Base-by-base conservation (phyloP, 2,888 invertebrate genomes). In the Rhaphigaster nebulosa region DNA sequence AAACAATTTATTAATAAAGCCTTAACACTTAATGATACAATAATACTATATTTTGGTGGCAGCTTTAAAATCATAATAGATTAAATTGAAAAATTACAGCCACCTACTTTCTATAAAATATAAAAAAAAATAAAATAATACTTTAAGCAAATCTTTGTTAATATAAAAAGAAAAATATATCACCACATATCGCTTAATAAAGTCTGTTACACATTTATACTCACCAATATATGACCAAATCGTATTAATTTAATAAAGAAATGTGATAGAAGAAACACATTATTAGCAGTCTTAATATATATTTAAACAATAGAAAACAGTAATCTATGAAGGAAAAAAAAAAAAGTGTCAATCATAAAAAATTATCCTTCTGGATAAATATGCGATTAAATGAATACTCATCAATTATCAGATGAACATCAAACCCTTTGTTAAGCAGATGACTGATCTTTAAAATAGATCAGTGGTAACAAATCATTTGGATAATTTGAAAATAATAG, bases 11-110 rank as follows among this genome's bases (percentile, higher is more conserved):
- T 84, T 84, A 84, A 45, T 84, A 45, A 84, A 45, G 84, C 84
- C 84, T 84, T 84, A 84, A n/a, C 45, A 84, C 26, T 84, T 84
- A 84, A 84, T 45, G 26, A 84, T 50, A 45, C 45, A 45, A 84
- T 84, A 84, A 84, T 84, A 84, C 84, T 84, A 84, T 84, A 84
- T 84, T 84, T 84, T 84, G 84, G 84, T 84, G 84, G 84, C 84
- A 84, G 84, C 84, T n/a, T 84, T 84, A 84, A 80, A 84, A 84
- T 84, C 45, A 84, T 84, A 84, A 84, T 45, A n/a, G 84, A 84
- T 84, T 84, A 84, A 84, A 45, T 45, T 84, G 13, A 45, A 84
- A 80, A 84, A 26, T 84, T 15, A 50, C 15, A 8, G 84, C 84
- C 84, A 84, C 84, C 84, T 41, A 84, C 45, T 50, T 84, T 84